Base-by-base conservation (phyloP, 2,797 vertebrate genomes). In the Sandelia bainsii region DNA sequence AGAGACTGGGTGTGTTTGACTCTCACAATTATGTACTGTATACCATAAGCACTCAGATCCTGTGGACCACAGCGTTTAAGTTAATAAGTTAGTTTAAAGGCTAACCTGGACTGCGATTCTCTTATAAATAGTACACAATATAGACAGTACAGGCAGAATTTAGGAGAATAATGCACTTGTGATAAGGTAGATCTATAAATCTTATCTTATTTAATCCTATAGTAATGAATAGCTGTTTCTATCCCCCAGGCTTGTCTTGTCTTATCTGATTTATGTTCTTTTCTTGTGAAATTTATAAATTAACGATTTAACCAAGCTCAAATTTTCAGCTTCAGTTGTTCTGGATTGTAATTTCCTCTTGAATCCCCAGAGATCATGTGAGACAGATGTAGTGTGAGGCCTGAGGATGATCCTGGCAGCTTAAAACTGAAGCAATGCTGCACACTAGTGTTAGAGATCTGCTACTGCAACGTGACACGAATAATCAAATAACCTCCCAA, bases 361-460 rank as follows among this genome's bases (percentile, higher is more conserved):
- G 7, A 29, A 22, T 50, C 34, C 1, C 8, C 14, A 6, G 53
- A 14, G 1, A 63, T 17, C 20, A 40, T 16, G 32, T 10, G 53
- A 25, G 20, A 14, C 5, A 49, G 34, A 8, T 27, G 19, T 20
- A 9, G 4, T 12, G 25, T 10, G 19, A n/a, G n/a, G n/a, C n/a
- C n/a, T n/a, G n/a, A n/a, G 32, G 16, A 23, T n/a, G 1, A 27
- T 20, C 23, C 7, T 12, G 8, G 1, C 19, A 1, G 20, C 4
- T 61, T 5, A 67, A 79, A 72, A 5, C 57, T 79, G 72, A 54
- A 72, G 16, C 72, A 81, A 71, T 23, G 69, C 83, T 82, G 85
- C 77, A 27, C 44, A 5, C 87, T 27, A 69, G 87, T 83, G 90
- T 64, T 64, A 58, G 37, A 83, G 37, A 70, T 29, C 8, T 58